Percentiles rank a stretch among this genome's conserved stretches.
Evolutionary conservation across 2,888 invertebrate species (phyloP).

Genomic region (Raillietiella orientalis): DNA sequence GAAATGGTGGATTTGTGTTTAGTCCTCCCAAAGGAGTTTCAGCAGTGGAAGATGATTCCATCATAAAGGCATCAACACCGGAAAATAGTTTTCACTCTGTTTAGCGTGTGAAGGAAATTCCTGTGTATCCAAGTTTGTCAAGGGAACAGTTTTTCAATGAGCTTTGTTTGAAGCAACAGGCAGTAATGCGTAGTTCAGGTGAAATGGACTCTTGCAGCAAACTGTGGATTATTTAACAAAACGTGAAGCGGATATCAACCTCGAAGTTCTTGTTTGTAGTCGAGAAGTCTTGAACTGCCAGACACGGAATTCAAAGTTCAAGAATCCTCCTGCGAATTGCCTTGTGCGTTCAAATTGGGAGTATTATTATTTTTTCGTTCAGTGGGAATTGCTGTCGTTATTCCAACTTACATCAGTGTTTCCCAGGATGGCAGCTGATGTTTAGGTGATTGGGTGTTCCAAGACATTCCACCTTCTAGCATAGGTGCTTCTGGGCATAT

Average conservation of each 20-base stretch:
- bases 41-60: too few relatives aligned
- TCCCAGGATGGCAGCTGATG: slow-evolving; percentile 15
- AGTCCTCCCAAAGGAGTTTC: too few relatives aligned
- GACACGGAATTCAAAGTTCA: slow-evolving; percentile 18
- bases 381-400: slow-evolving; percentile 16
- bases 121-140: slow-evolving; percentile 1
- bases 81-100: too few relatives aligned
- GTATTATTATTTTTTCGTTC: slow-evolving; percentile 9
- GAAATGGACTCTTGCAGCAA: slow-evolving; percentile 15
- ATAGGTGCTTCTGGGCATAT: slow-evolving; percentile 21
- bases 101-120: too few relatives aligned
- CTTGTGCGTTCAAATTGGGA: slow-evolving; percentile 10
- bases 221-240: slow-evolving; percentile 14
- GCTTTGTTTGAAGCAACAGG: slow-evolving; percentile 9
- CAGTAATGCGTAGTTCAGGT: slow-evolving; percentile 14
- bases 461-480: slow-evolving; percentile 16
- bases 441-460: slow-evolving; percentile 14
- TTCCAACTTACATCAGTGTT: slow-evolving; percentile 16
- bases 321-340: slow-evolving; percentile 14
- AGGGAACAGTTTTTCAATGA: slow-evolving; percentile 2
- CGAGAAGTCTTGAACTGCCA: slow-evolving; percentile 16
- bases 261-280: slow-evolving; percentile 17
- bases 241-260: slow-evolving; percentile 12
- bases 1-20: too few relatives aligned
- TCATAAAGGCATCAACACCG: too few relatives aligned